These are phyloP conservation scores for Eupithecia tripunctaria DNA, from an alignment of 2,888 invertebrate genomes.

Conservation along the genomic window DNA sequence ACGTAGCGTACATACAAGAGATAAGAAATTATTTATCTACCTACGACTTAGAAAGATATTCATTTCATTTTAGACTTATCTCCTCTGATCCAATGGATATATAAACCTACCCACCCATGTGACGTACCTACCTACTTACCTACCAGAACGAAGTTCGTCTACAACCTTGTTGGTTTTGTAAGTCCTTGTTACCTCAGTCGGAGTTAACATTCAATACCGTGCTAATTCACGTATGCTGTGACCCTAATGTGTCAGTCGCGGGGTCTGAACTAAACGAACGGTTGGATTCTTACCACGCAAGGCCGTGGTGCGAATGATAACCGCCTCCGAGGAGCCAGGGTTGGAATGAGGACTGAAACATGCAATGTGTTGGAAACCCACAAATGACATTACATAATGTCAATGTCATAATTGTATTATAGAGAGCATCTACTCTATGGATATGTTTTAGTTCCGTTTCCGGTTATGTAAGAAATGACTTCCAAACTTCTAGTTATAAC, in stretches of 20 bases:
- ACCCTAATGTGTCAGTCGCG: conserved; percentile 59
- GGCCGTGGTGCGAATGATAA: conserved; percentile 64
- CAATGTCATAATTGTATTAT: too few relatives aligned
- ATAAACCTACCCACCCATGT: background rate
- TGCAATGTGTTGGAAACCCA: too few relatives aligned
- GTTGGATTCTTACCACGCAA: conserved; percentile 68
- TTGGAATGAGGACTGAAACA: conserved; percentile 39
- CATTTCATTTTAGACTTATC: too few relatives aligned
- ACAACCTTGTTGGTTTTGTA: background rate
- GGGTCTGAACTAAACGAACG: conserved; percentile 64
- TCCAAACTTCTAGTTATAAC: too few relatives aligned
- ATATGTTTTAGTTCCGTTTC: too few relatives aligned
- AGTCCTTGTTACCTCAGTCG: background rate
- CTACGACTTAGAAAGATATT: too few relatives aligned
- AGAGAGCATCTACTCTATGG: too few relatives aligned
- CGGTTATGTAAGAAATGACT: too few relatives aligned
- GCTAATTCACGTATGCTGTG: conserved; percentile 39
- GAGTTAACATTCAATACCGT: conserved; percentile 23
- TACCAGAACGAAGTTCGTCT: background rate
- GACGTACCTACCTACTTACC: background rate
- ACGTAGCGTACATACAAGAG: too few relatives aligned
- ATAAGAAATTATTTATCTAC: too few relatives aligned
- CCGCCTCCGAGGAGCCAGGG: conserved; percentile 46
- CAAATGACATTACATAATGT: too few relatives aligned
- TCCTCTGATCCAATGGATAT: background rate